Conservation (phyloP, 2,888 invertebrate species). For the Autographa pulchrina region DNA sequence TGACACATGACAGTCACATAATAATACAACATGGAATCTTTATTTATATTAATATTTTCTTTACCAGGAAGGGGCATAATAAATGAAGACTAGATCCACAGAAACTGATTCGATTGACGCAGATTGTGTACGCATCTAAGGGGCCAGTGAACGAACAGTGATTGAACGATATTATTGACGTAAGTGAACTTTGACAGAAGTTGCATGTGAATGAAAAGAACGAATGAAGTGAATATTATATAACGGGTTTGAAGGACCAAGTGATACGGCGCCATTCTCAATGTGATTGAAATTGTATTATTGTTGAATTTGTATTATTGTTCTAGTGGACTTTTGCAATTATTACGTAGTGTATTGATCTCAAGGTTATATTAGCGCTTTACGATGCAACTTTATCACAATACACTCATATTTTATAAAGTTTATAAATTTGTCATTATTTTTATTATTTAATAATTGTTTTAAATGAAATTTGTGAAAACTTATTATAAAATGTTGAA, state of each 20-base stretch:
- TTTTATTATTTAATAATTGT: no score
- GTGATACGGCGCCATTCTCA: slow-evolving; percentile 51
- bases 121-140: slow-evolving; percentile 30
- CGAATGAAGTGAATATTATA: slow-evolving; percentile 23
- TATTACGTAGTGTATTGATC: slow-evolving; percentile 47
- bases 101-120: slow-evolving; percentile 34
- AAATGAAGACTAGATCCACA: slow-evolving; percentile 35
- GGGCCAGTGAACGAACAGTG: slow-evolving; percentile 40
- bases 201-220: slow-evolving; percentile 11
- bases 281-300: slow-evolving; percentile 53
- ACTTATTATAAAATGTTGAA: no score
- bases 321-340: slow-evolving; percentile 26
- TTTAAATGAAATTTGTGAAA: no score
- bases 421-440: no score
- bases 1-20: neutral
- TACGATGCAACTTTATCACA: neutral
- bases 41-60: neutral
- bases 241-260: slow-evolving; percentile 43
- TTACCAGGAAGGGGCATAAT: slow-evolving; percentile 40
- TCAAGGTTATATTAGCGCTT: slow-evolving; percentile 23
- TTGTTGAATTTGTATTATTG: slow-evolving; percentile 46
- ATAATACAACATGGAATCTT: no score
- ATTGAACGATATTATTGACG: slow-evolving; percentile 27
- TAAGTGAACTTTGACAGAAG: slow-evolving; percentile 23
- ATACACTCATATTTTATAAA: neutral